phyloP scores from a whole-genome alignment of 2,797 vertebrate genomes.

The Natrix natrix region DNA sequence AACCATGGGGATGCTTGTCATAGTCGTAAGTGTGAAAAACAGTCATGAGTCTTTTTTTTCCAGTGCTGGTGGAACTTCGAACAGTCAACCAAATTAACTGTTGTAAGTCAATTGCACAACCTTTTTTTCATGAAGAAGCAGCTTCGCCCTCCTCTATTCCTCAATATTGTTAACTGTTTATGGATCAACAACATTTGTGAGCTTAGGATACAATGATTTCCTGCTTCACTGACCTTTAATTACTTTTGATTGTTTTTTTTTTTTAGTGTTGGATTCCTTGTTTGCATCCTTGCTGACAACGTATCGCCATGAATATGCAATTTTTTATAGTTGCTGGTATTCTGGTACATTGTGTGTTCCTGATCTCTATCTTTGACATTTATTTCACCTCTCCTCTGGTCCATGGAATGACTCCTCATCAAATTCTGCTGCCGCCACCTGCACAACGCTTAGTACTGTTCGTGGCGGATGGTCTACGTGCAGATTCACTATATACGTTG shows the following conservation, averaged over 20 bases:
- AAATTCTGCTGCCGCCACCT: slow-evolving; percentile 77
- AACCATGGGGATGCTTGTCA: background rate
- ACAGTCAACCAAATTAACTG: background rate
- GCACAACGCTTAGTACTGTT: slow-evolving; percentile 88
- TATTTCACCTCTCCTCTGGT: slow-evolving; percentile 97
- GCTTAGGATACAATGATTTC: background rate
- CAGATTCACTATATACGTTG: slow-evolving; percentile 82
- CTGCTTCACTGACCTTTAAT: background rate
- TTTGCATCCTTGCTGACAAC: background rate
- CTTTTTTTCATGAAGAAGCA: background rate
- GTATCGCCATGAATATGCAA: slow-evolving; percentile 73
- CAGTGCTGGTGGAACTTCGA: background rate
- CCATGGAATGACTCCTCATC: slow-evolving; percentile 90
- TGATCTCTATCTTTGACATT: slow-evolving; percentile 96
- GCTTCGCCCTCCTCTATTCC: background rate
- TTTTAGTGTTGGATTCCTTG: slow-evolving; percentile 33
- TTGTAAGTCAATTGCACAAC: background rate
- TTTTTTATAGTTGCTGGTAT: slow-evolving; percentile 85
- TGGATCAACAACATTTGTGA: background rate
- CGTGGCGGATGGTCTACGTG: slow-evolving; percentile 93
- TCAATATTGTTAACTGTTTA: background rate
- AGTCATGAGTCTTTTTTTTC: background rate
- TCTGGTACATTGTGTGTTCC: slow-evolving; percentile 89
- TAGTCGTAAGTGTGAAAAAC: background rate
- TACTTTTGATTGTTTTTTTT: slow-evolving; percentile 9